Evolutionary conservation across 2,888 invertebrate genomes (phyloP), one percentile per base, ranked within the genome.

Genomic region (Drosophila kokeensis): DNA sequence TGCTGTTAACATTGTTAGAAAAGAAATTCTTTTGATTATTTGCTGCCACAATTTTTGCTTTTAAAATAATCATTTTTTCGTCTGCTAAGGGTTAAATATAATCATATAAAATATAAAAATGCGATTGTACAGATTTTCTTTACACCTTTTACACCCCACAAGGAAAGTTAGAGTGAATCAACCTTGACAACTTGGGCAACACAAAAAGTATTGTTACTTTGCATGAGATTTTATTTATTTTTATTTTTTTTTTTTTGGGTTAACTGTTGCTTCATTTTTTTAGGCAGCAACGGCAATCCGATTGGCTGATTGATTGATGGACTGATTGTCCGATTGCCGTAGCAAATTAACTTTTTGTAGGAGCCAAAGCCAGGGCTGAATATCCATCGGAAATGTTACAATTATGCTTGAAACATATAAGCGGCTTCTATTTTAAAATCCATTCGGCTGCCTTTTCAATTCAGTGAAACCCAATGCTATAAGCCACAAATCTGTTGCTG

Each of bases 381-480:
- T 24, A 54, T 48, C 45, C 32, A 32, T 54, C n/a, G 5, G 36
- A 70, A 55, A 27, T 57, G 40, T 21, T 38, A 32, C 58, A 59
- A 65, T 45, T 64, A 59, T 70, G 45, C 38, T 62, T 29, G 52
- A 36, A 36, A 27, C 24, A 34, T 29, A 45, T 55, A 50, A 32
- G 58, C 50, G 24, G 34, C 11, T 36, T 57, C 34, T 21, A 34
- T 50, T 50, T 30, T 21, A 55, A 48, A 60, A 45, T 50, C 52
- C 32, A 4, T 36, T 8, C 52, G 27, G 30, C 40, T 49, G 49
- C 30, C 55, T 38, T 77, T 66, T 54, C 73, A 59, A 50, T 59
- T 49, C 58, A 27, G 15, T n/a, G 45, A 3, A 27, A n/a, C 29
- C 79, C 79, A 81, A 68, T 78, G 27, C 24, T 15, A 50, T 59